Conservation (phyloP, 2,113 vertebrate genomes). For the Sorex araneus region DNA sequence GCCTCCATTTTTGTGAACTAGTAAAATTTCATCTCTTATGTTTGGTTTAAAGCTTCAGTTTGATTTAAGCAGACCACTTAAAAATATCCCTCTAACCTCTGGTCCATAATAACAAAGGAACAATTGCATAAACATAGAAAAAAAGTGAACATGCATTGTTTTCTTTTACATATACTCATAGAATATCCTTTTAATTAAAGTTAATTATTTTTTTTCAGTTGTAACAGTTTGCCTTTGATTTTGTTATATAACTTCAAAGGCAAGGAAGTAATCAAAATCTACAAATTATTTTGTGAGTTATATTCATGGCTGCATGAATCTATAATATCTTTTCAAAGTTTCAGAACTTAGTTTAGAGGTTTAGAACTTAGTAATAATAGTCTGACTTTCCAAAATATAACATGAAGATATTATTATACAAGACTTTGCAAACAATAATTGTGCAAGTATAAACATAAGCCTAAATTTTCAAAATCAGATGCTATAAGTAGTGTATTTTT, state of each 20-base stretch:
- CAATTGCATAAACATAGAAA: background rate
- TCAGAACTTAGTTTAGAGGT: no score
- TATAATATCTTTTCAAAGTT: no score
- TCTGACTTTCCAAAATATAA: background rate
- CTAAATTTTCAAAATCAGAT: background rate
- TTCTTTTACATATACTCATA: background rate
- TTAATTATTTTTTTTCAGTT: no score
- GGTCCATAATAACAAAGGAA: background rate
- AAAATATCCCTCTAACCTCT: background rate
- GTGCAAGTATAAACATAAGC: background rate
- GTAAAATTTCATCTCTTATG: background rate
- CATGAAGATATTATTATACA: background rate
- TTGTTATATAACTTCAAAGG: no score
- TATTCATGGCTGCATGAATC: no score
- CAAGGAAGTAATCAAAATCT: no score
- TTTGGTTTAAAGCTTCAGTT: no score
- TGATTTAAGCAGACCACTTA: background rate
- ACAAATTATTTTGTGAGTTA: no score
- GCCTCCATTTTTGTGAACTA: background rate
- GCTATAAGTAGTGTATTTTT: no score
- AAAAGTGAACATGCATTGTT: background rate
- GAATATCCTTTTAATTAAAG: background rate
- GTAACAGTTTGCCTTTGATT: background rate
- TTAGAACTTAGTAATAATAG: no score
- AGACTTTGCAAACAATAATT: background rate